Evolutionary conservation across 2,797 vertebrate genomes (phyloP).

Genomic region (Coccyzus lansbergi): DNA sequence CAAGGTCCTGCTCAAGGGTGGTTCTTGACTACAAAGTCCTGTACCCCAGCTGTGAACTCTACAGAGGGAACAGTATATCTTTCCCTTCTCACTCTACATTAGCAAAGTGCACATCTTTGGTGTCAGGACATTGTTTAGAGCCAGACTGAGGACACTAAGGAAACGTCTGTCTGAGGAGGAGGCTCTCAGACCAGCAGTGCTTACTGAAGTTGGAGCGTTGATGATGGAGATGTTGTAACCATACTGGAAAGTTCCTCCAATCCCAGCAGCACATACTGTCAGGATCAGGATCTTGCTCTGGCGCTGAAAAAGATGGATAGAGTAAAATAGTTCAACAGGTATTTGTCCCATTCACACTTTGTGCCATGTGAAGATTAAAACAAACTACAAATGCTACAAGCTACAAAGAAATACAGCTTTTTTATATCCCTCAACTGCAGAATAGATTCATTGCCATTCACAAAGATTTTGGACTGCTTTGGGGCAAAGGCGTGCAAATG

Average conservation of each 20-base stretch:
- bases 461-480: background rate
- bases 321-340: background rate
- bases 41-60: background rate
- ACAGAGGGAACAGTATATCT: background rate
- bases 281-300: constrained; percentile 80
- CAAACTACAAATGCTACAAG: background rate
- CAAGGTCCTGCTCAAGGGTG: background rate
- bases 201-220: constrained; percentile 87
- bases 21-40: background rate
- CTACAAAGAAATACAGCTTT: background rate
- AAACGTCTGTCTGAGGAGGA: background rate
- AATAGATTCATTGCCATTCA: background rate
- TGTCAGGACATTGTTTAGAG: background rate
- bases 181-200: background rate
- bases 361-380: background rate
- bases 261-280: constrained; percentile 85
- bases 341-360: background rate
- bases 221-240: constrained; percentile 94
- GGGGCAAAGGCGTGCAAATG: background rate
- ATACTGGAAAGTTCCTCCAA: constrained; percentile 93
- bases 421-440: background rate
- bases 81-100: background rate
- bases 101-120: background rate
- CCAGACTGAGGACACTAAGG: background rate
- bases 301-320: constrained; percentile 64